Evolutionary conservation across 2,888 invertebrate species (phyloP).

Genomic region (Tiliacea citrago): DNA sequence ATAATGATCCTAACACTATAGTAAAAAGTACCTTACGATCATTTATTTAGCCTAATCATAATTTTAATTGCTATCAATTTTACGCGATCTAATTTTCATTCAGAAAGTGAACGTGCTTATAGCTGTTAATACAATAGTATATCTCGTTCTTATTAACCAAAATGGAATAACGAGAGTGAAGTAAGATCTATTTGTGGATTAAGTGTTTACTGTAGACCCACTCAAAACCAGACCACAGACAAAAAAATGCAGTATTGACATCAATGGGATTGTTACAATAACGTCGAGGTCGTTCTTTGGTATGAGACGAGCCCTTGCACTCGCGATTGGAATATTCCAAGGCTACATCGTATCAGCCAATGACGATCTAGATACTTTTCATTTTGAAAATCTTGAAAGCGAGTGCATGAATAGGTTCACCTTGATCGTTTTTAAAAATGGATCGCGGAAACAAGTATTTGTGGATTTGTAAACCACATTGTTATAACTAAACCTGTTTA

Average conservation of each 20-base stretch:
- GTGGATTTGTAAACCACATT: conserved; percentile 3
- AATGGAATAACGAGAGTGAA: neutral
- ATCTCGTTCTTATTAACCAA: conserved; percentile 4
- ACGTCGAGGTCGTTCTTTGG: neutral
- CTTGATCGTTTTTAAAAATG: conserved; percentile 23
- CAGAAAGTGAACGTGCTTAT: neutral
- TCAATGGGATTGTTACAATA: conserved; percentile 9
- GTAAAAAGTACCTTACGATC: neutral
- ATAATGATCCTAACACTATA: neutral
- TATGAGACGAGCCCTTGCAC: conserved; percentile 12
- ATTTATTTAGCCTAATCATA: too few relatives aligned
- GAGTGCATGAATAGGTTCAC: neutral
- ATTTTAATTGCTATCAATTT: neutral
- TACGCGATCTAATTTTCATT: conserved; percentile 3
- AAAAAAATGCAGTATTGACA: neutral
- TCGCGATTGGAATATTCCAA: conserved; percentile 22
- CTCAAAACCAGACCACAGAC: conserved; percentile 18
- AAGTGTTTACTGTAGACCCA: conserved; percentile 3
- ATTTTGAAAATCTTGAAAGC: conserved; percentile 1
- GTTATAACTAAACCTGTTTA: conserved; percentile 23
- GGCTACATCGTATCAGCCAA: neutral
- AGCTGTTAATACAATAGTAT: neutral
- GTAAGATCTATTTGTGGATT: neutral
- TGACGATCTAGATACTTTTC: neutral
- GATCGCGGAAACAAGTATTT: conserved; percentile 29